Evolutionary conservation across 1,140 invertebrate genomes (phyloP), one percentile per base, ranked within the genome.

Genomic region (Drosophila melanogaster): DNA sequence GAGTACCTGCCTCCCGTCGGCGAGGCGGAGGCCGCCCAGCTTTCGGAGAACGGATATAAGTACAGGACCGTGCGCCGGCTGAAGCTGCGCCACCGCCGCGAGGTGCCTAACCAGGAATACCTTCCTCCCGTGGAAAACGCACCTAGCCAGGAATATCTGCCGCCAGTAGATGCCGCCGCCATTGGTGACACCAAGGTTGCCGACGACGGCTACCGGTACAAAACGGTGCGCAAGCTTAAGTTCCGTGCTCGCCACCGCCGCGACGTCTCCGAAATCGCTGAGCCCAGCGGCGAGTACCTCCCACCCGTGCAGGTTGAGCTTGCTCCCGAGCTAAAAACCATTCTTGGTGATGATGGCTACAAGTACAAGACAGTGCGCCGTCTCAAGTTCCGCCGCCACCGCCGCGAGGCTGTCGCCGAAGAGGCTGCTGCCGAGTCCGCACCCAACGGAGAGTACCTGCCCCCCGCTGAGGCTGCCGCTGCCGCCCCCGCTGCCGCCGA

Each of bases 281-380:
- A 47, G 46, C 46, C 46, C 46, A 26, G 22, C 46, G 26, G 26
- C 46, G 46, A 47, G 22, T 47, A 47, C 24, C 14, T 47, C 7
- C 46, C 46, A 24, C 46, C 46, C 24, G 46, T 47, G 22, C 22
- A 47, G 46, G 46, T 47, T 14, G 22, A 47, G 12, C 24, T 47
- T 7, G 46, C 46, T 3, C 46, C 46, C 14, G 46, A 47, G 14
- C 46, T 47, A 7, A 47, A 47, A 19, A 47, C 46, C 22, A 7
- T 47, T 26, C 22, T 47, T 0, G 46, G 46, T 3, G 46, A 89
- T 47, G 46, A 89, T 46, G 84, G 84, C 8, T 89, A 89, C 22
- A 79, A 80, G 6, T 89, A 89, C 35, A 89, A 84, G 69, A 89
- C 84, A 2, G 84, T 89, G 38, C 84, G 84, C 14, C 77, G 69